Evolutionary conservation across 1,140 invertebrate species (phyloP).

Genomic region (Hydropsyche tenuis): DNA sequence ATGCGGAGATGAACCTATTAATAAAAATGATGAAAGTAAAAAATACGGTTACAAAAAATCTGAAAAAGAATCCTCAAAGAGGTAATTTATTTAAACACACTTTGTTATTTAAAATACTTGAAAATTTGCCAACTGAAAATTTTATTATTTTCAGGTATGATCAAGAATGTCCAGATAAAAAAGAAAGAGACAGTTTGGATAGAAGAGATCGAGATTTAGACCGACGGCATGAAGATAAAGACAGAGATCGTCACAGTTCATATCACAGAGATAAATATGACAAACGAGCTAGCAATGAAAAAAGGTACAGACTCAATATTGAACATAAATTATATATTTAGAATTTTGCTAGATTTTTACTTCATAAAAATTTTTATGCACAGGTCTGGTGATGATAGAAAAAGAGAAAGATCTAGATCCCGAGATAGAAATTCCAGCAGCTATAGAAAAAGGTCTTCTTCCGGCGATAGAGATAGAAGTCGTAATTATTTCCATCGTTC

Average conservation of each 20-base stretch:
- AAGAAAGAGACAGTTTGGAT: slow-evolving; percentile 27
- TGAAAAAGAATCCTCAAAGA: not conserved
- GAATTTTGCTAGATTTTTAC: slow-evolving; percentile 12
- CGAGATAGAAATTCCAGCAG: slow-evolving; percentile 36
- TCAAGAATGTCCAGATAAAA: slow-evolving; percentile 27
- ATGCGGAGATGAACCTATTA: not conserved
- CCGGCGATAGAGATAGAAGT: slow-evolving; percentile 40
- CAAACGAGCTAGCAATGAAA: slow-evolving; percentile 3
- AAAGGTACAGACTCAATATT: slow-evolving; percentile 19
- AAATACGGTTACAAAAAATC: not conserved
- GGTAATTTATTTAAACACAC: not conserved
- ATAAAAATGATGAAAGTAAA: not conserved
- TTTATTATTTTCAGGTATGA: slow-evolving; percentile 2
- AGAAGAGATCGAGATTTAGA: slow-evolving; percentile 33
- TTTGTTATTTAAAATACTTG: no score
- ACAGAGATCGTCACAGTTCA: slow-evolving; percentile 36
- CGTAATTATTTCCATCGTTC: slow-evolving; percentile 22
- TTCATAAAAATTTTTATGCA: no score
- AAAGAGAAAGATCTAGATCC: slow-evolving; percentile 41
- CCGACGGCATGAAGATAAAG: slow-evolving; percentile 47
- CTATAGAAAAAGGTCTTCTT: slow-evolving; percentile 38
- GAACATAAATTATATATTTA: not conserved
- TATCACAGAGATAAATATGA: slow-evolving; percentile 37
- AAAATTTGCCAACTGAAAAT: not conserved
- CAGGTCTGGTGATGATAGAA: slow-evolving; percentile 37